These are phyloP conservation scores for Drosophila nr. perissopoda DNA, from an alignment of 2,888 invertebrate genomes.

Conservation along the genomic window DNA sequence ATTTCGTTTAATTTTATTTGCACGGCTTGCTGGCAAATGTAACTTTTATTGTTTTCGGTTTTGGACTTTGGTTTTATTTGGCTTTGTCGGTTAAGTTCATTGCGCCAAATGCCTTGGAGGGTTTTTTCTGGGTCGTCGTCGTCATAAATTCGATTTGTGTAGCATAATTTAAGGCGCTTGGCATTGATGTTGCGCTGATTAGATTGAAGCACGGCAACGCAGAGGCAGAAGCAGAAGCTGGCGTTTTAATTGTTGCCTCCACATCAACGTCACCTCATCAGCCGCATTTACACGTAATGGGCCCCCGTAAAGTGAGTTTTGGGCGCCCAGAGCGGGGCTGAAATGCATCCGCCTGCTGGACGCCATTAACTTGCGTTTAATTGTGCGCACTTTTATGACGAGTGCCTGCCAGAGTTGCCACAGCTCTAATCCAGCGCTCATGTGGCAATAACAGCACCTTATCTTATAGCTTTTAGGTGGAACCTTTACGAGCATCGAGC, in stretches of 20 bases:
- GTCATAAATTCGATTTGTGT: conserved; percentile 79
- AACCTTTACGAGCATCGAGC: conserved; percentile 49
- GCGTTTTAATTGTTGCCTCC: conserved; percentile 69
- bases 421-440: conserved; percentile 62
- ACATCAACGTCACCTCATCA: conserved; percentile 79
- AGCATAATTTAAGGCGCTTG: conserved; percentile 75
- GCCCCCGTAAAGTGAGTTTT: conserved; percentile 69
- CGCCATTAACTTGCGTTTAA: conserved; percentile 78
- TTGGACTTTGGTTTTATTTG: conserved; percentile 72
- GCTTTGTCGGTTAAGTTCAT: conserved; percentile 59
- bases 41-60: conserved; percentile 79
- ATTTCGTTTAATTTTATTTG: conserved; percentile 80
- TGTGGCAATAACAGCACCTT: conserved; percentile 64
- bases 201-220: conserved; percentile 64
- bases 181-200: conserved; percentile 70
- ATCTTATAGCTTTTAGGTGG: conserved; percentile 61
- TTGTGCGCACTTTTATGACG: conserved; percentile 80
- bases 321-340: conserved; percentile 26
- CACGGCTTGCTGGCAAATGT: conserved; percentile 67
- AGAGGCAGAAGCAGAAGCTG: conserved; percentile 17
- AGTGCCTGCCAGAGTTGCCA: conserved; percentile 47
- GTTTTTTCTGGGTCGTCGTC: conserved; percentile 19
- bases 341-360: conserved; percentile 58
- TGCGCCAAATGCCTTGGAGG: conserved; percentile 45
- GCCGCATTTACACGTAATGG: conserved; percentile 81